Evolutionary conservation across 2,113 vertebrate species (phyloP).

Genomic region (Odocoileus hemionus): DNA sequence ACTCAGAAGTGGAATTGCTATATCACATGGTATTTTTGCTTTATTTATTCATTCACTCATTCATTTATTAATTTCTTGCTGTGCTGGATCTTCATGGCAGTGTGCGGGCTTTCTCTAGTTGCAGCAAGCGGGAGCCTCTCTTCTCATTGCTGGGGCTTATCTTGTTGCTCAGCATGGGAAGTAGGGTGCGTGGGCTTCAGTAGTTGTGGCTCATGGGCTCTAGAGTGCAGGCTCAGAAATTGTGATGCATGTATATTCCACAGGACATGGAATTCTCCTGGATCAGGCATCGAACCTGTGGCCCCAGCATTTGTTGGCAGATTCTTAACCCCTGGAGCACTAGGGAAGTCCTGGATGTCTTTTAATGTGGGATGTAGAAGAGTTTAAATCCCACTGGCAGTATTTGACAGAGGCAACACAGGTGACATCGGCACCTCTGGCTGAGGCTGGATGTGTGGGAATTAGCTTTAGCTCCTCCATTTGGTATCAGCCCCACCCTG

Average conservation of each 20-base stretch:
- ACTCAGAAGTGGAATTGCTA: background rate
- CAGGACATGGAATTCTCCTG: background rate
- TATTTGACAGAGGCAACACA: background rate
- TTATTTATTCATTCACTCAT: background rate
- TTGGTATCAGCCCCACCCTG: background rate
- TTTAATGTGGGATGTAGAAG: background rate
- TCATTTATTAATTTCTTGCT: background rate
- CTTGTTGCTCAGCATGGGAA: background rate
- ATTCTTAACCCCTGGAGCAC: background rate
- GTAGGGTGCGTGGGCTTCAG: background rate
- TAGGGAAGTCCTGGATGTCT: background rate
- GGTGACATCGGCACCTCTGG: background rate
- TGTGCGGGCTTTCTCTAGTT: background rate
- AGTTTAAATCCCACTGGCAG: background rate
- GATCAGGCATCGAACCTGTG: background rate
- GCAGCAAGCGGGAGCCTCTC: background rate
- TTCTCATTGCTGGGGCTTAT: background rate
- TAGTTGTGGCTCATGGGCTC: background rate
- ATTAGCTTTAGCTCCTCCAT: background rate
- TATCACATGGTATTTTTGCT: background rate
- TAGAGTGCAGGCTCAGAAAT: background rate
- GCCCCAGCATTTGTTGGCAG: background rate
- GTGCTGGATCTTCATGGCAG: background rate
- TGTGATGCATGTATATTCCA: background rate
- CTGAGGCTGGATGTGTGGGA: background rate